Evolutionary conservation across 2,888 invertebrate genomes (phyloP).

Genomic region (Callosobruchus maculatus): DNA sequence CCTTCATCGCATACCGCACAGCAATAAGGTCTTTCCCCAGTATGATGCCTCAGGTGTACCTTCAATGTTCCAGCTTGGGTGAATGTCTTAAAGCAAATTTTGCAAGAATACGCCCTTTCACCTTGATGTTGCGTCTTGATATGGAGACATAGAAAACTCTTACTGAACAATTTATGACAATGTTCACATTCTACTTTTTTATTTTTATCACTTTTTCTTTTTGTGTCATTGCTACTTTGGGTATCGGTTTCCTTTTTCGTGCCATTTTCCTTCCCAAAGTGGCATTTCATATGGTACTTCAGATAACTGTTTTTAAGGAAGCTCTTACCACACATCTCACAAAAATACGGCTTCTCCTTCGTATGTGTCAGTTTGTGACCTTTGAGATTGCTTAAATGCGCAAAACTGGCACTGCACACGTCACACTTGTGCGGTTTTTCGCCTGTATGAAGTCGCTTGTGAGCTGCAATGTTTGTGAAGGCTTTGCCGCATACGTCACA

Average conservation of each 20-base stretch:
- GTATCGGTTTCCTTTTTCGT: not conserved
- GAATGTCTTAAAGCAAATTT: slow-evolving; percentile 41
- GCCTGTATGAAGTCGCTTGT: not conserved
- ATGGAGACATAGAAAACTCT: not conserved
- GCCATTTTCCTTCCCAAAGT: not conserved
- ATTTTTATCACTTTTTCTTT: not conserved
- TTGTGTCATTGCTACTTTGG: not conserved
- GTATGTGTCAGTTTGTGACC: not conserved
- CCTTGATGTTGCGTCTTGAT: slow-evolving; percentile 49
- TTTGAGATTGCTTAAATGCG: not conserved
- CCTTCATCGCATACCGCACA: slow-evolving; percentile 11
- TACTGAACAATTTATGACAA: not conserved
- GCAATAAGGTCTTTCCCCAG: slow-evolving; percentile 19
- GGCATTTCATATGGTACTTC: not conserved
- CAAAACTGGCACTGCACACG: not conserved
- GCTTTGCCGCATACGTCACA: not conserved
- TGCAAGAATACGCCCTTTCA: slow-evolving; percentile 31
- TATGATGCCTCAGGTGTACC: slow-evolving; percentile 36
- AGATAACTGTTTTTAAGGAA: slow-evolving; percentile 16
- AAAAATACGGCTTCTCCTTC: not conserved
- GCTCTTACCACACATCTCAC: not conserved
- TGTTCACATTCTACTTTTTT: not conserved
- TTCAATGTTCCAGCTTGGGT: slow-evolving; percentile 44
- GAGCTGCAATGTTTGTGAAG: not conserved
- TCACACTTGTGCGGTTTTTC: not conserved